Evolutionary conservation across 64 coral and sea anemone genomes (phyloP).

Genomic region (Pachyseris speciosa): DNA sequence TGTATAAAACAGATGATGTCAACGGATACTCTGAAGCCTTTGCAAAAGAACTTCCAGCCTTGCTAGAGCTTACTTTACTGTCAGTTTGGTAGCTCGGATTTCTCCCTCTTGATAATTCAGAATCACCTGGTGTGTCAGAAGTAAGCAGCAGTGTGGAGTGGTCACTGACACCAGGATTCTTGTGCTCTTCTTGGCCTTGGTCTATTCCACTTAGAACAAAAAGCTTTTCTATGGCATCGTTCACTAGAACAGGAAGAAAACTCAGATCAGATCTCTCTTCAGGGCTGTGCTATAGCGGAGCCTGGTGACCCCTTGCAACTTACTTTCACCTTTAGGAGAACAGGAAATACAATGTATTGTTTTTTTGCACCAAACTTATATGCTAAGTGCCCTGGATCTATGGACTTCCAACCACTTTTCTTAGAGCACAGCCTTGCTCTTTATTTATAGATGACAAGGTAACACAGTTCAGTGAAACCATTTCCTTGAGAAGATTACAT

Average conservation of each 20-base stretch:
- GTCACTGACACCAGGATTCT: neutral
- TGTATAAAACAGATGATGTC: neutral
- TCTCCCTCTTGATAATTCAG: neutral
- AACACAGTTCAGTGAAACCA: too few species aligned
- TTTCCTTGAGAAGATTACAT: too few species aligned
- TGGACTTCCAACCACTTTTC: too few species aligned
- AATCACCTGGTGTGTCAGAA: too few species aligned
- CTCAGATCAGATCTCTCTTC: neutral
- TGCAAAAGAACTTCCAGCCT: neutral
- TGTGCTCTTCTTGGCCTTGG: neutral
- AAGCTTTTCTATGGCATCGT: constrained; percentile 86
- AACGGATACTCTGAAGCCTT: neutral
- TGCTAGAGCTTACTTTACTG: neutral
- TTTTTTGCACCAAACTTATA: neutral
- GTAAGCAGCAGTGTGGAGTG: too few species aligned
- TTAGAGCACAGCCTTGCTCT: too few species aligned
- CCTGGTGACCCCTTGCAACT: too few species aligned
- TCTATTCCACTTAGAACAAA: constrained; percentile 66
- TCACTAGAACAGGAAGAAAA: constrained; percentile 51
- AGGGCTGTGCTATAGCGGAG: neutral
- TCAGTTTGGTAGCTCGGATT: too few species aligned
- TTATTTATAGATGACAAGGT: too few species aligned
- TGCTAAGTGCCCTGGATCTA: too few species aligned
- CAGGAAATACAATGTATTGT: neutral
- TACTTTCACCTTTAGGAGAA: too few species aligned